Percentiles rank a stretch among this genome's conserved stretches.
phyloP scores from a whole-genome alignment of 2,113 vertebrate species.

The Siphamia tubifer region DNA sequence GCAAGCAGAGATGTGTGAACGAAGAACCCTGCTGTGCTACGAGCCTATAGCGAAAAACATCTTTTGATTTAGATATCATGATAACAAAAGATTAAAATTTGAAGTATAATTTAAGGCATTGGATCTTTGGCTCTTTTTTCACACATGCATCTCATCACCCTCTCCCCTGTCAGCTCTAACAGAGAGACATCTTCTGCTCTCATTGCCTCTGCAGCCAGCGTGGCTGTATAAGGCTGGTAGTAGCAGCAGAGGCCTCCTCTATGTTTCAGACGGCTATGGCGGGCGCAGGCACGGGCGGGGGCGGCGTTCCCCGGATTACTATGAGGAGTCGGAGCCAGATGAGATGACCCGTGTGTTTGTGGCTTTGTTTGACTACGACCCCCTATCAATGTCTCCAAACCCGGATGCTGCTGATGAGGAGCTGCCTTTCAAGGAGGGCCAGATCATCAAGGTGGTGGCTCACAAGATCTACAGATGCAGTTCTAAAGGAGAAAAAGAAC shows the following conservation, averaged over 20 bases:
- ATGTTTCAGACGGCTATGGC: constrained; percentile 85
- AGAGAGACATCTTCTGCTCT: constrained; percentile 66
- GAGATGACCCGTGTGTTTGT: constrained; percentile 90
- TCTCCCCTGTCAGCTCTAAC: constrained; percentile 67
- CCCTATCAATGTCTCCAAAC: constrained; percentile 96
- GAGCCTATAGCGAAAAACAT: not conserved
- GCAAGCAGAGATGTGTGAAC: constrained; percentile 66
- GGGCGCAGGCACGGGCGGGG: constrained; percentile 74
- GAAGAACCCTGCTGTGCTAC: constrained; percentile 32
- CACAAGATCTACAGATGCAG: not conserved
- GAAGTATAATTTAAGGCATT: not conserved
- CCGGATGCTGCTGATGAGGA: constrained; percentile 95
- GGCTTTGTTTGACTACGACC: constrained; percentile 96
- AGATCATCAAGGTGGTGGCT: constrained; percentile 91
- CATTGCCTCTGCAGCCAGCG: constrained; percentile 63
- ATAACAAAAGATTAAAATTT: constrained; percentile 1
- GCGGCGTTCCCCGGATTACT: constrained; percentile 86
- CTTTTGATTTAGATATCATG: not conserved
- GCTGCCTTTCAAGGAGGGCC: constrained; percentile 96
- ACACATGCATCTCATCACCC: constrained; percentile 61
- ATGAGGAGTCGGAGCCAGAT: constrained; percentile 90
- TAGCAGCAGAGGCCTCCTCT: constrained; percentile 75
- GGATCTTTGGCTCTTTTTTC: constrained; percentile 61
- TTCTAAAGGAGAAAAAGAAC: no score
- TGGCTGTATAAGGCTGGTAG: constrained; percentile 67